These are phyloP conservation scores for Grammomys surdaster DNA, from an alignment of 2,113 vertebrate genomes.

Conservation along the genomic window DNA sequence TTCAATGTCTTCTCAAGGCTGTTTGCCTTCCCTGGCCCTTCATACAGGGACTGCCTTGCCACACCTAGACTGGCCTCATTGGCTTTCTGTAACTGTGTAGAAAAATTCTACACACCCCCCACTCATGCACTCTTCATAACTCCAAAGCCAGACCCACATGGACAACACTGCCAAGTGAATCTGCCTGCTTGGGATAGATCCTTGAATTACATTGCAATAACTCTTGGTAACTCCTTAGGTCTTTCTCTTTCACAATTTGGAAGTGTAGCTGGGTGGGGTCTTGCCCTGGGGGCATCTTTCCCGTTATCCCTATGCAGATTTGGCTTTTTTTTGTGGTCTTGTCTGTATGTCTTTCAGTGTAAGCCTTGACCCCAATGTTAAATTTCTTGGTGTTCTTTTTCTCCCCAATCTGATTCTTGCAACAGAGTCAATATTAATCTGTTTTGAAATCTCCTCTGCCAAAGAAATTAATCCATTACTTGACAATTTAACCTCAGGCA, in stretches of 20 bases:
- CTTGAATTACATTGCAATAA: neutral
- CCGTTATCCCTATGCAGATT: neutral
- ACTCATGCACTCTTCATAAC: neutral
- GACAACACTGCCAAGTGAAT: neutral
- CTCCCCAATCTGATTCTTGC: neutral
- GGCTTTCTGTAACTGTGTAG: neutral
- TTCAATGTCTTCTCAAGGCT: neutral
- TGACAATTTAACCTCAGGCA: neutral
- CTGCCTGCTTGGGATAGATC: neutral
- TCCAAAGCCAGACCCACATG: neutral
- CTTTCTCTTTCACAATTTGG: neutral
- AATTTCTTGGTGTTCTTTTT: neutral
- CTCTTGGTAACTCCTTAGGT: neutral
- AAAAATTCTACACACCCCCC: neutral
- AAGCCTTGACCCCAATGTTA: neutral
- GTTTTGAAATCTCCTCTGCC: neutral
- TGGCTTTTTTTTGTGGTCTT: neutral
- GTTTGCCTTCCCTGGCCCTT: neutral
- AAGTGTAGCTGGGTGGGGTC: neutral
- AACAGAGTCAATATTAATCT: neutral
- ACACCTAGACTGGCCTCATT: neutral
- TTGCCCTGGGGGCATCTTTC: neutral
- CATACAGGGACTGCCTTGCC: too few species aligned
- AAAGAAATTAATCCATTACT: neutral
- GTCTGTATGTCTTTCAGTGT: neutral